Percentiles rank a stretch among this genome's conserved stretches.
Conservation (phyloP, 2,113 vertebrate species). For the Hyaena hyaena region DNA sequence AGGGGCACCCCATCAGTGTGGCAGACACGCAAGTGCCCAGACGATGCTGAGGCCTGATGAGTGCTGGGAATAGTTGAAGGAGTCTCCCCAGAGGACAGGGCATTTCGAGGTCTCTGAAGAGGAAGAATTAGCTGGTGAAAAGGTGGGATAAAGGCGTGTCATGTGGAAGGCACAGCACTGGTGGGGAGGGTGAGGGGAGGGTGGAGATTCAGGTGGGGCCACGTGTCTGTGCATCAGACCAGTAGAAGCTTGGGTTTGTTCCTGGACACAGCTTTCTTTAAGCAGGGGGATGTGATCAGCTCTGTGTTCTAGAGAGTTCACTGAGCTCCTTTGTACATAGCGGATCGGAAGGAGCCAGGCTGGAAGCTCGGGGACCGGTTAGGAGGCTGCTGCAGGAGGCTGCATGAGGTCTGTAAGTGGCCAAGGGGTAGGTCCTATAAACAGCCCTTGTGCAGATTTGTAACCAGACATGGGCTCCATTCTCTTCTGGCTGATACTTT, state of each 20-base stretch:
- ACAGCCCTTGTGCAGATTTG: too few relatives aligned
- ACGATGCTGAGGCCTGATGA: rapidly evolving
- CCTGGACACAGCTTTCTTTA: not conserved
- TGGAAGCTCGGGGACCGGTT: not conserved
- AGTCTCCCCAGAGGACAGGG: not conserved
- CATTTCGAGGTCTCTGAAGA: not conserved
- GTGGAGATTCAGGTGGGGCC: not conserved
- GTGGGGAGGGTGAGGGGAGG: too few relatives aligned
- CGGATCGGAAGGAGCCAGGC: not conserved
- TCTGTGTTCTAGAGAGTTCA: not conserved
- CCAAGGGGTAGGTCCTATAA: not conserved
- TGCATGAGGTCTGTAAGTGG: not conserved
- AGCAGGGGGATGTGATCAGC: not conserved
- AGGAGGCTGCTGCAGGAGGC: not conserved
- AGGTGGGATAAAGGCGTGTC: rapidly evolving
- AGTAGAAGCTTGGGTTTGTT: not conserved
- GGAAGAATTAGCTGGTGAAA: not conserved
- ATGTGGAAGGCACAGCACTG: not conserved
- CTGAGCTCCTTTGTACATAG: not conserved
- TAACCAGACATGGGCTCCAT: rapidly evolving
- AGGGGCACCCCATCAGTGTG: too few relatives aligned
- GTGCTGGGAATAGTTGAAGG: not conserved
- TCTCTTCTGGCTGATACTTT: not conserved
- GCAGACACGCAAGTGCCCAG: not conserved
- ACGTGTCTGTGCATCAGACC: not conserved